phyloP scores from a whole-genome alignment of 2,888 invertebrate species.

The Calliphora vomitoria region DNA sequence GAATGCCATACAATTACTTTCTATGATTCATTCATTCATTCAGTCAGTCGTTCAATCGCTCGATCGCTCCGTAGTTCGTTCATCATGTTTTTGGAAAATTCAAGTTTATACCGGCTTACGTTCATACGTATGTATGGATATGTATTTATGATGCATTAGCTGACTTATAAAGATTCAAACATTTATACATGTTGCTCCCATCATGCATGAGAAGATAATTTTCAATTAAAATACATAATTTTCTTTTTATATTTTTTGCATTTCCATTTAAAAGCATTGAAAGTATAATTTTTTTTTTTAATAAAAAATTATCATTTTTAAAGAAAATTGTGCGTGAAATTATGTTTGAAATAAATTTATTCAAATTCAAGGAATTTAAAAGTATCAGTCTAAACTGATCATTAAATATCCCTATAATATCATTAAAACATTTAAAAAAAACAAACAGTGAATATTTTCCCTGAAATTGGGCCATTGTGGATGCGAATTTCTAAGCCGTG shows the following conservation, averaged over 20 bases:
- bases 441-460: too few relatives aligned
- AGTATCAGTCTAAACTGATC: background rate
- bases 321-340: constrained; percentile 1
- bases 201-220: constrained; percentile 63
- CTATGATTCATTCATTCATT: constrained; percentile 69
- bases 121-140: background rate
- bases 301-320: constrained; percentile 2
- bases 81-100: constrained; percentile 46
- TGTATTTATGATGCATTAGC: background rate
- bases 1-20: constrained; percentile 72
- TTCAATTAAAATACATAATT: constrained; percentile 57
- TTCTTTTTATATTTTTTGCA: background rate
- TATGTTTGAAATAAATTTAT: background rate
- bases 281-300: constrained; percentile 16
- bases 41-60: background rate
- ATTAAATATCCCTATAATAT: too few relatives aligned
- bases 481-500: too few relatives aligned
- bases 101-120: constrained; percentile 59
- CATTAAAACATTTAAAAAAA: too few relatives aligned
- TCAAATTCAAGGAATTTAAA: background rate
- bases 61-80: constrained; percentile 29
- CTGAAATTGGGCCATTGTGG: too few relatives aligned
- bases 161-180: background rate
- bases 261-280: constrained; percentile 32
- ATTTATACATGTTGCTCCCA: background rate